phyloP scores from a whole-genome alignment of 2,113 vertebrate species.

The Hippocampus comes region DNA sequence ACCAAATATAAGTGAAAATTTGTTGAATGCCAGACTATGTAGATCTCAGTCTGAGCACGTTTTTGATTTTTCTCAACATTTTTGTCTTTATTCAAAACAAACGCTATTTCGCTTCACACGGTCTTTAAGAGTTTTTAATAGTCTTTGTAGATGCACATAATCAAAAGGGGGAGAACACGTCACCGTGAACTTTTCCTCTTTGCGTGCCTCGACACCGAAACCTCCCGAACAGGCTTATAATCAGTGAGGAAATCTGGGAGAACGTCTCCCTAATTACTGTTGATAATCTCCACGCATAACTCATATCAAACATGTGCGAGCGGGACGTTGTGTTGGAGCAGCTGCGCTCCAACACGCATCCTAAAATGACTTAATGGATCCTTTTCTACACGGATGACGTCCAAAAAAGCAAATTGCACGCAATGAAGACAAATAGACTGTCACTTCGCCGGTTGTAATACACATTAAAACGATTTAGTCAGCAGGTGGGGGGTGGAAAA shows the following conservation, averaged over 20 bases:
- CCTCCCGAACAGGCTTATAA: constrained; percentile 6
- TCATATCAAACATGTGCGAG: not conserved
- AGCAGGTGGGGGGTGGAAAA: too few species aligned
- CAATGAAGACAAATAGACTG: constrained; percentile 18
- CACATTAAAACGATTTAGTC: not conserved
- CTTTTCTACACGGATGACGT: constrained; percentile 17
- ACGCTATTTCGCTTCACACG: not conserved
- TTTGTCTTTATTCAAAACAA: not conserved
- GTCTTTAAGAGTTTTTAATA: not conserved
- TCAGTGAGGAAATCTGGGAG: constrained; percentile 15
- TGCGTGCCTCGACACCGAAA: not conserved
- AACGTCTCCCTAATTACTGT: constrained; percentile 20
- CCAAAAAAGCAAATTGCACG: constrained; percentile 9
- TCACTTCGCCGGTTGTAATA: not conserved
- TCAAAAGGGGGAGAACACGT: not conserved
- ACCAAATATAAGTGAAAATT: too few species aligned
- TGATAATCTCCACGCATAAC: not conserved
- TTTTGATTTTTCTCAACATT: too few species aligned
- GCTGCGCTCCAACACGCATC: not conserved
- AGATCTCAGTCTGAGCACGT: too few species aligned
- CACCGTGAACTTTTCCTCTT: not conserved
- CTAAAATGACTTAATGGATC: constrained; percentile 14
- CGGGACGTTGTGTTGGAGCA: not conserved
- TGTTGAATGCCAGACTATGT: too few species aligned
- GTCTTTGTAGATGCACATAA: not conserved